Evolutionary conservation across 2,113 vertebrate species (phyloP), one percentile per base, ranked within the genome.

Genomic region (Vulpes vulpes): DNA sequence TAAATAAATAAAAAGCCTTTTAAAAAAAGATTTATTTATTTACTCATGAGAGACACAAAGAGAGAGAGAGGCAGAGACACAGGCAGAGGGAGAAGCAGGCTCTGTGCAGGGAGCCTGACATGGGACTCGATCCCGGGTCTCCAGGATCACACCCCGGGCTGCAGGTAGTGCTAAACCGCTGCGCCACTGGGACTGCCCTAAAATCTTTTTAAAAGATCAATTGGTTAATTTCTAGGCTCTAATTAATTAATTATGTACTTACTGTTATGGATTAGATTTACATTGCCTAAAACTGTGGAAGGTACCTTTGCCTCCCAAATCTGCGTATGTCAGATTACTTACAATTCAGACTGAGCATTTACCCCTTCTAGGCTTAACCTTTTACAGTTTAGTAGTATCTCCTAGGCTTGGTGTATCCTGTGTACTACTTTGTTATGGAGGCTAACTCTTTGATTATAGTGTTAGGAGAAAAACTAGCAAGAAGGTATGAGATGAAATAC

Each of bases 401-500:
- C 55, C 27, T 51, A 73, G 65, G 59, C 69, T 91, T 43, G 95
- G n/a, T 92, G 16, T 81, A 16, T 92, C 25, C 30, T 64, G 16
- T 55, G 19, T 81, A 38, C 23, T 20, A 1, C 17, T 17, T 59
- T 83, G 25, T 76, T 90, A 15, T 15, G 51, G 86, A 64, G 25
- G 80, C 69, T 79, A 27, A 62, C 17, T 65, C 55, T 90, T 91
- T 87, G 51, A 49, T 94, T 96, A 91, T 85, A 91, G 43, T 25
- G 43, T 57, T 76, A 78, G 57, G 74, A 92, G 93, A 90, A 87
- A 69, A 87, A 32, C 69, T 90, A 1, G 43, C 27, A 76, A 1
- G 88, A 67, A 67, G 19, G 2, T 79, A 43, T 11, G 71, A 76
- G 27, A 35, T 83, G n/a, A 93, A 95, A 67, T 64, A n/a, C 5